Base-by-base conservation (phyloP, 1,140 invertebrate species). In the Drosophila willistoni region DNA sequence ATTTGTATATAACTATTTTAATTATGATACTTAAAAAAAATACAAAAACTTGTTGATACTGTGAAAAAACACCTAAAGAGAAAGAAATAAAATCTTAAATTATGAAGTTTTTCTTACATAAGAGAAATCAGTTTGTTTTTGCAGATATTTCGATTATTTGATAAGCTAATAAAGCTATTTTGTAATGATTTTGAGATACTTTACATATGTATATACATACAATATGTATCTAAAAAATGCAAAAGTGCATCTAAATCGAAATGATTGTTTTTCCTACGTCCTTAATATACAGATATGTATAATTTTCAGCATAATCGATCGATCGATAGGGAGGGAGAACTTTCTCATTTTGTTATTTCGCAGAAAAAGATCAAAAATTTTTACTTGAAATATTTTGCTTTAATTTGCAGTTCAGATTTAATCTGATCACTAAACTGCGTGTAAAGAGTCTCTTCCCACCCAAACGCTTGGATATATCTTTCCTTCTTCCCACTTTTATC, bases 341-440 rank as follows among this genome's bases (percentile, higher is more conserved):
- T 44, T 44, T 44, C 42, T 17, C 14, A n/a, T 14, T 44, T 17
- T 44, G 29, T 29, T 17, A 5, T 14, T 44, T 14, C 42, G 42
- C n/a, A 44, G n/a, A 47, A 47, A 47, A 17, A 47, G 14, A 7
- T 47, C 14, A 47, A 47, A 10, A 14, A 47, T 51, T 51, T 29
- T 51, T 51, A 22, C n/a, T 51, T 51, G 44, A 51, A 51, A 51
- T 51, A 51, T 51, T 51, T 51, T 51, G 44, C 19, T 51, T 51
- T 51, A 51, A 51, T 51, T 51, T 51, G 44, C 44, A 51, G 44
- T 51, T 3, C 44, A 51, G 44, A 51, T 51, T 51, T 51, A 51
- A 51, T 51, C 44, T 51, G 44, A 51, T 51, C 17, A 51, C 44
- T 51, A 51, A 51, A 51, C 44, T 51, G 44, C 44, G 44, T 51